Base-by-base conservation (phyloP, 2,888 invertebrate species). In the Tromatobia lineatoria region DNA sequence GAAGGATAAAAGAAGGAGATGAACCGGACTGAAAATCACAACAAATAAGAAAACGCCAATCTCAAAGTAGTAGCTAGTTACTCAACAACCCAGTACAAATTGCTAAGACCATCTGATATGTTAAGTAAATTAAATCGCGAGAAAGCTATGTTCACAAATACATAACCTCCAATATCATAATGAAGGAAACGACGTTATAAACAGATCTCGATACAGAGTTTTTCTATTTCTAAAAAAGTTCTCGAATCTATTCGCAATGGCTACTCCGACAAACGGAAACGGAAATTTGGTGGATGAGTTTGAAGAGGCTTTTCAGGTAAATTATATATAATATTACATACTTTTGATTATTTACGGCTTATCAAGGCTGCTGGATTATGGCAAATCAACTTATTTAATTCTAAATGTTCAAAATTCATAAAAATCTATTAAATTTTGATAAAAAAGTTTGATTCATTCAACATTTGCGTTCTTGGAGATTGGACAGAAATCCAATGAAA, bases 231-330 rank as follows among this genome's bases (percentile, higher is more conserved):
- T 6, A 47, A 34, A 25, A 45, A 61, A n/a, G 15, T 77, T 75
- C 8, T 47, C 61, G 59, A 29, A 67, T 54, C n/a, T 20, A 47
- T 61, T 64, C n/a, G 57, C 45, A 29, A 97, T 97, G 97, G 96
- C 97, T 91, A 96, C 97, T 83, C 96, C 97, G 84, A 96, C 97
- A 82, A 97, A 97, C 92, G 97, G 97, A 83, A 96, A 96, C 94
- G 97, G 97, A 59, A 98, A 98, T 94, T 94, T 98, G 75, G 97
- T 98, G 74, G 98, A 98, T 91, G 98, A 98, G 94, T 98, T 98
- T 91, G 98, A 98, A 94, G 98, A 98, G 94, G 97, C 98, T 3
- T 98, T 98, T 94, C 98, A 98, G 95, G 97, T 97, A 94, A 84
- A 25, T 74, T 83, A 18, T 42, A 15, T 1, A 38, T 8, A 8